phyloP scores from a whole-genome alignment of 2,113 vertebrate species.

The Aptenodytes patagonicus region DNA sequence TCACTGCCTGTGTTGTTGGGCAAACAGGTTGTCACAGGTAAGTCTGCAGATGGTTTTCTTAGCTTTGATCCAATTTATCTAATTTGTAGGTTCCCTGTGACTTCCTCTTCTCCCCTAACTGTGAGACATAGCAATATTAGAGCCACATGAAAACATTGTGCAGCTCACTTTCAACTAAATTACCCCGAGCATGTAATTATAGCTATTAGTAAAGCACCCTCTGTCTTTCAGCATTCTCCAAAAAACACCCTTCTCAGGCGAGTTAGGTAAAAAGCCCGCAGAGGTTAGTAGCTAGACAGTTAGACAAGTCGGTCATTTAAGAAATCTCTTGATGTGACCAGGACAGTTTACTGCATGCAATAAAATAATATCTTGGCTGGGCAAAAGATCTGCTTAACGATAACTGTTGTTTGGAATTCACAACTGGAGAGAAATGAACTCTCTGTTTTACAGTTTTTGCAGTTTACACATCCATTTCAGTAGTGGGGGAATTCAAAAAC shows the following conservation, averaged over 20 bases:
- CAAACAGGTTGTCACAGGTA: conserved; percentile 68
- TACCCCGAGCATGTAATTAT: neutral
- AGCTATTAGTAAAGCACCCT: conserved; percentile 19
- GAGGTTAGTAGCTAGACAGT: neutral
- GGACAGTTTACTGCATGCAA: neutral
- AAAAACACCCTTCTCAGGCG: neutral
- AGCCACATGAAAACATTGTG: neutral
- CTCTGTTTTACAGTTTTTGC: neutral
- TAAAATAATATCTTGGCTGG: neutral
- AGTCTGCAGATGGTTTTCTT: conserved; percentile 25
- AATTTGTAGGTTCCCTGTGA: conserved; percentile 5
- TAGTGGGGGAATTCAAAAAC: neutral
- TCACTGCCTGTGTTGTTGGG: neutral
- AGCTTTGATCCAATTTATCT: conserved; percentile 3
- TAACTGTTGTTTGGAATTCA: neutral
- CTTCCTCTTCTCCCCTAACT: neutral
- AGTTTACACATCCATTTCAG: neutral
- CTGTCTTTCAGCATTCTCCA: neutral
- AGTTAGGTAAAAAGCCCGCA: neutral
- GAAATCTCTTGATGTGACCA: neutral
- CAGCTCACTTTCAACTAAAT: conserved; percentile 33
- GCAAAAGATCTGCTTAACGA: neutral
- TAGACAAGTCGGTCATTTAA: neutral
- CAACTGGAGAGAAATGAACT: neutral
- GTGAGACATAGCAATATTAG: neutral